phyloP scores from a whole-genome alignment of 2,888 invertebrate genomes.

The Leptopilina drosophilae region DNA sequence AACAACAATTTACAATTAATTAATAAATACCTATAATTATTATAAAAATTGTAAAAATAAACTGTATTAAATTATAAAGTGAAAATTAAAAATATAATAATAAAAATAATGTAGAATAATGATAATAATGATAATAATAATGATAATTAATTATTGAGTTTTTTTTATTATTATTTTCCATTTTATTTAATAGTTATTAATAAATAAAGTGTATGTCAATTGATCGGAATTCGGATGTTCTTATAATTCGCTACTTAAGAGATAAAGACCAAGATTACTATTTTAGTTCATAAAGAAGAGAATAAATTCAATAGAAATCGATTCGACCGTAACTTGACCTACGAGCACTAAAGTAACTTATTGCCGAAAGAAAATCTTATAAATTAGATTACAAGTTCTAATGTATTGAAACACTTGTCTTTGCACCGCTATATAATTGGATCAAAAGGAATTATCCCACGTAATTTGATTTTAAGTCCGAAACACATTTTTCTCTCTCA shows the following conservation, averaged over 20 bases:
- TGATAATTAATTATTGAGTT: too few species aligned
- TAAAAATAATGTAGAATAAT: too few species aligned
- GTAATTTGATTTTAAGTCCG: conserved; percentile 20
- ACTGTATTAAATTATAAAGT: too few species aligned
- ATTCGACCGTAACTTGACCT: conserved; percentile 32
- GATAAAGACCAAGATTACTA: conserved; percentile 26
- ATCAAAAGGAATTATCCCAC: not conserved
- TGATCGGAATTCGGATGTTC: not conserved
- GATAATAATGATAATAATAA: too few species aligned
- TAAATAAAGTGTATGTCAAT: too few species aligned
- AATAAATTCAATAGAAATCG: conserved; percentile 2
- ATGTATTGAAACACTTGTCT: conserved; percentile 22
- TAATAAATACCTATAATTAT: too few species aligned
- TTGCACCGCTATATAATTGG: not conserved
- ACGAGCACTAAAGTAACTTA: not conserved
- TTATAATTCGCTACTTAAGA: conserved; percentile 14
- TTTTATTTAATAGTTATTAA: too few species aligned
- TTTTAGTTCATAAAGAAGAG: not conserved
- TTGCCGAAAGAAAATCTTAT: conserved; percentile 27
- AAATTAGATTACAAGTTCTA: conserved; percentile 30
- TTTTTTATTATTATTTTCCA: too few species aligned
- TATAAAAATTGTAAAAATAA: too few species aligned
- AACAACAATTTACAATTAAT: too few species aligned
- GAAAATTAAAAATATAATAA: too few species aligned
- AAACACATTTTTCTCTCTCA: not conserved